Evolutionary conservation across 2,888 invertebrate species (phyloP), one percentile per base, ranked within the genome.

Genomic region (Lottia scabra): DNA sequence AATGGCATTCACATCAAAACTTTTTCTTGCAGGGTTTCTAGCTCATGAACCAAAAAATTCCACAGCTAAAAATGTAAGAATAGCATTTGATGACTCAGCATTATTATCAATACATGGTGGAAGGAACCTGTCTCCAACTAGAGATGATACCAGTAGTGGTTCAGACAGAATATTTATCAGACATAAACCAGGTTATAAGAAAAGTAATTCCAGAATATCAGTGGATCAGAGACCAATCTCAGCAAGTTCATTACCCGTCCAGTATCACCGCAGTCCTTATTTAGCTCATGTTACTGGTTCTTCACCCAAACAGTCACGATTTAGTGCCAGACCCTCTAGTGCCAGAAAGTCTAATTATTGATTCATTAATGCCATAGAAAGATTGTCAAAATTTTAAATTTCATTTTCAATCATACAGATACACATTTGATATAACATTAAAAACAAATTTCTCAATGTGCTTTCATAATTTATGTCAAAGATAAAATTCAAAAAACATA

Each of bases 151-250:
- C 48, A 73, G 72, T 19, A 63, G 63, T 19, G 75, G 74, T 26
- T 71, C 75, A n/a, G 83, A 85, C 56, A 73, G 80, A 62, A 73
- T 85, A 15, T 84, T 83, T 76, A 68, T 82, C 66, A 78, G 80
- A 44, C 72, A 79, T 44, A 78, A 79, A 70, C 75, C 73, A 13
- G 83, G 83, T 67, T 80, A 84, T 30, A 79, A 81, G 73, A 67
- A 71, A 27, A 79, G 76, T 62, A 72, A 74, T 38, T 76, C 69
- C 26, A 78, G 78, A 67, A 76, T 87, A 38, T 78, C 83, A 8
- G 85, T 87, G 44, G 86, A 84, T 75, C 81, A 78, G 26, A 80
- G 88, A 23, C 88, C 88, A 4, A 87, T 81, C 72, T 87, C 87
- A 3, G 87, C 87, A 16, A 81, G 82, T n/a, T 76, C 81, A 4